phyloP scores from a whole-genome alignment of 2,888 invertebrate species.

The Chironomus tentans region DNA sequence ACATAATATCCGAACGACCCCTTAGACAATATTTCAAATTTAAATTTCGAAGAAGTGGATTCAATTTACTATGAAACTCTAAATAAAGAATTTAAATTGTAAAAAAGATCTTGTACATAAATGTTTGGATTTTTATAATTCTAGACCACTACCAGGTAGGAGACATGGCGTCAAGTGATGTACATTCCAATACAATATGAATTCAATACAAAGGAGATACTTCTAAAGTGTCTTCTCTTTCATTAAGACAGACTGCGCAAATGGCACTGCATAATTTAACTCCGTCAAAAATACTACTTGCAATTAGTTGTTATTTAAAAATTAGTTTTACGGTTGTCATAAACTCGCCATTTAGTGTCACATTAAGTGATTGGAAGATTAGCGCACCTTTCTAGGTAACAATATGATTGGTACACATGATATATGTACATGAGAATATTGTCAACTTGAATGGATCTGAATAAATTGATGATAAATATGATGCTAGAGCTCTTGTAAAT shows the following conservation, averaged over 20 bases:
- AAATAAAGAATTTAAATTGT: too few species aligned
- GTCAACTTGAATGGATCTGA: not conserved
- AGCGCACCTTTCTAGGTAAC: not conserved
- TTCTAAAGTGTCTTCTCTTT: not conserved
- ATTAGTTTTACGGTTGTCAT: not conserved
- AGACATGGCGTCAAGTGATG: too few species aligned
- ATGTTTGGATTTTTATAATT: too few species aligned
- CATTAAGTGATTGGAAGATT: not conserved
- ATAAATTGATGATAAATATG: not conserved
- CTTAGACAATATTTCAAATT: too few species aligned
- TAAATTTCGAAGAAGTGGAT: too few species aligned
- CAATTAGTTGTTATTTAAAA: not conserved
- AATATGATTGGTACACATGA: not conserved
- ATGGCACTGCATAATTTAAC: not conserved
- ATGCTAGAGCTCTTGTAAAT: not conserved
- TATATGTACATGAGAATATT: not conserved
- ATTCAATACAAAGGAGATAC: not conserved
- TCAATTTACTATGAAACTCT: too few species aligned
- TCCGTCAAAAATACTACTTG: not conserved
- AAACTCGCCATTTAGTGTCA: conserved; percentile 4
- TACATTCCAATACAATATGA: too few species aligned
- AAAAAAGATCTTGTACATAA: too few species aligned
- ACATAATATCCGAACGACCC: too few species aligned
- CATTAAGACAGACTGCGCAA: not conserved
- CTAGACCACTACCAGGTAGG: too few species aligned